Base-by-base conservation (phyloP, 2,113 vertebrate genomes). In the Aramus guarauna region DNA sequence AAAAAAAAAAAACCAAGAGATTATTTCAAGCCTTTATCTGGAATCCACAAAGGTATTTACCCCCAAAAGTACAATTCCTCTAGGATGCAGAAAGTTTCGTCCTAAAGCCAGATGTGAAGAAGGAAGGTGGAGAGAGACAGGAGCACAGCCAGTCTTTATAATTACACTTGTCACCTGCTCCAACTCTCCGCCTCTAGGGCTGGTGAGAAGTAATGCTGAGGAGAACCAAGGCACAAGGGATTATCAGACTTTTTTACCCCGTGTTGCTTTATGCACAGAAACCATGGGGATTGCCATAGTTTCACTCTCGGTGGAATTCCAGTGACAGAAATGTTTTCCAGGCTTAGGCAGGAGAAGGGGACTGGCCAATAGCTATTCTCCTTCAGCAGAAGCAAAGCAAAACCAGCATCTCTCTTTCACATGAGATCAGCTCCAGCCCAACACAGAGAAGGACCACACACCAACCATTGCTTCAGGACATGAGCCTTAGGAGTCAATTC, bases 361-460 rank as follows among this genome's bases (percentile, higher is more conserved):
- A n/a, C 92, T 53, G 87, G 72, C 78, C 90, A 88, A 50, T 43
- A 95, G 67, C 39, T 83, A 21, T 77, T 90, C 85, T 96, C 50
- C 90, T 69, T 50, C 59, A 83, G 82, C 62, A 83, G 82, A n/a
- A 55, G 88, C 59, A 96, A 67, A 96, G 88, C 27, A 94, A 94
- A 95, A 63, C 53, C 87, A 85, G 72, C 86, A 80, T 91, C 84
- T 91, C 90, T 34, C 58, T 92, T 91, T 87, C 67, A 95, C 58
- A 92, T 53, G 88, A 83, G 83, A 89, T 92, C 95, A 72, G 80
- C 80, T 94, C 84, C 67, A 90, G 80, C 94, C 75, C 48, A 64
- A 2, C 63, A 23, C 74, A 91, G 89, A 72, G 89, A 69, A 76
- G 87, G 96, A 97, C 93, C 95, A 96, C 97, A 97, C 96, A 97